Percentiles rank a stretch among this genome's conserved stretches.
phyloP scores from a whole-genome alignment of 1,140 invertebrate genomes.

The Steinernema feltiae region DNA sequence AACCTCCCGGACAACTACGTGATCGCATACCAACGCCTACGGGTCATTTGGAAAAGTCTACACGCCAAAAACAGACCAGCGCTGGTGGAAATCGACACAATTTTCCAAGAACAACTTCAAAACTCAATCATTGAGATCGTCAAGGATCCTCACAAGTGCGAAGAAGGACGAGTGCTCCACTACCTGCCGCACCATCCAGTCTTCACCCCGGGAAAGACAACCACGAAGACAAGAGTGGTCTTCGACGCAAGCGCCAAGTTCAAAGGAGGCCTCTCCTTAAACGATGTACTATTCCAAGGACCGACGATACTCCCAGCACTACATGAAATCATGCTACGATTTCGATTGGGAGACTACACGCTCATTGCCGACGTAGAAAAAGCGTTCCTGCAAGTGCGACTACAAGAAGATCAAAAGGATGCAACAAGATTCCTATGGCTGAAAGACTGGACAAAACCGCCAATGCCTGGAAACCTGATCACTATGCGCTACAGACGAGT shows the following conservation, averaged over 20 bases:
- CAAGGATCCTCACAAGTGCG: background rate
- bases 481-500: conserved; percentile 23
- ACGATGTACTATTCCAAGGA: conserved; percentile 49
- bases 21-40: conserved; percentile 14
- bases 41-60: background rate
- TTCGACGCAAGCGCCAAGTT: conserved; percentile 57
- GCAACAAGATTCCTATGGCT: conserved; percentile 36
- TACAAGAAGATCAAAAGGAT: conserved; percentile 27
- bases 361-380: conserved; percentile 30
- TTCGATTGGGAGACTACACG: conserved; percentile 14
- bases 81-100: conserved; percentile 16
- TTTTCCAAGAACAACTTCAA: conserved; percentile 22
- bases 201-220: conserved; percentile 33
- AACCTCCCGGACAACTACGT: conserved; percentile 5
- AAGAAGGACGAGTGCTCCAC: conserved; percentile 19
- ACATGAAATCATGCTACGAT: conserved; percentile 21
- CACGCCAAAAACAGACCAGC: background rate
- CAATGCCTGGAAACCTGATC: conserved; percentile 9
- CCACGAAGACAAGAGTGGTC: conserved; percentile 56
- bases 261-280: conserved; percentile 45
- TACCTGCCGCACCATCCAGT: conserved; percentile 61
- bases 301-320: conserved; percentile 19
- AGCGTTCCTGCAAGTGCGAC: conserved; percentile 36
- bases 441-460: conserved; percentile 16
- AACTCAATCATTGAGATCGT: conserved; percentile 25